Evolutionary conservation across 2,113 vertebrate species (phyloP).

Genomic region (Manacus vitellinus): DNA sequence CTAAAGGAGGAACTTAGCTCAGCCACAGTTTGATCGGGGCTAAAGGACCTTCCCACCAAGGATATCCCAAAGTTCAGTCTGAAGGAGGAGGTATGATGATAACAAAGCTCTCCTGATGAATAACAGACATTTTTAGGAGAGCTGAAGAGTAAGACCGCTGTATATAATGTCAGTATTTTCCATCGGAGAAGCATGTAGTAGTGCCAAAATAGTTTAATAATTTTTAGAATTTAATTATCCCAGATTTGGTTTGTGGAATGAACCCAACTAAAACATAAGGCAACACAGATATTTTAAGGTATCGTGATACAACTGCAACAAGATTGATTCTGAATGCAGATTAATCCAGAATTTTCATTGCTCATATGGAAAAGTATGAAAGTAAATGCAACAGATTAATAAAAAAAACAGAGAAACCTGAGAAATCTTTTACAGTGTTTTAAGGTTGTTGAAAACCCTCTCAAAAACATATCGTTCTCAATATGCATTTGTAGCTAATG

Average conservation of each 20-base stretch:
- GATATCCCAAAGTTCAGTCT: neutral
- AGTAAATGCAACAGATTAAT: neutral
- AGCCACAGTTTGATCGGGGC: neutral
- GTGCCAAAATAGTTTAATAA: neutral
- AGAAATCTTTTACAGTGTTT: neutral
- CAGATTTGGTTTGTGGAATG: neutral
- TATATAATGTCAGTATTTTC: neutral
- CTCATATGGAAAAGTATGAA: neutral
- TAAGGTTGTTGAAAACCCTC: neutral
- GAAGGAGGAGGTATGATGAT: neutral
- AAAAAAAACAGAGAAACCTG: neutral
- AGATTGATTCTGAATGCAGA: neutral
- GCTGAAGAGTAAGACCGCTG: neutral
- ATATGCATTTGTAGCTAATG: neutral
- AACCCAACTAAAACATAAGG: neutral
- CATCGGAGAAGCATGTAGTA: neutral
- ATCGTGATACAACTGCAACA: neutral
- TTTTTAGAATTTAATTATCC: slow-evolving; percentile 9
- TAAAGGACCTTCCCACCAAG: neutral
- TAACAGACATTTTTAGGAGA: neutral
- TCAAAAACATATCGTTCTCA: neutral
- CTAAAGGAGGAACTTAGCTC: neutral
- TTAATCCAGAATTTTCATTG: neutral
- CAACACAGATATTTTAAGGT: neutral
- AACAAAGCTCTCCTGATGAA: neutral